Evolutionary conservation across 2,888 invertebrate species (phyloP), one percentile per base, ranked within the genome.

Genomic region (Perithous albicinctus): DNA sequence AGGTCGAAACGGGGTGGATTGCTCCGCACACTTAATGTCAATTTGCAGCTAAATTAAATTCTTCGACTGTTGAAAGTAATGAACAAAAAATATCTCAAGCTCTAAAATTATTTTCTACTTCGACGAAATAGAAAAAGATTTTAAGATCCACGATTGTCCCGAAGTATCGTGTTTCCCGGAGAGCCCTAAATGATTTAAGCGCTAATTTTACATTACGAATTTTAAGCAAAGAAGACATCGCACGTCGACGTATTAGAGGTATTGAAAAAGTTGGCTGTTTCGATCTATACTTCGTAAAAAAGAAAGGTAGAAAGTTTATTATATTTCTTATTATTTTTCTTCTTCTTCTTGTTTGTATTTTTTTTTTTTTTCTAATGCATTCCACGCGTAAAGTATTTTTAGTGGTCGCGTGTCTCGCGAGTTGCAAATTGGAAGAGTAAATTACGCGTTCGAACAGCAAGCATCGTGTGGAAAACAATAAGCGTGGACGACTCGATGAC

Each of bases 361-460:
- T 64, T 15, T 29, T 48, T 32, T 20, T 32, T n/a, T 35, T 20
- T 51, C 23, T 51, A 23, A 51, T 51, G 23, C 8, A 51, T 51
- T n/a, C 12, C 51, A 51, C 23, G 51, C 51, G 23, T 51, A 23
- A 51, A 51, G 23, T 12, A 10, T 20, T n/a, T n/a, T n/a, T n/a
- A 18, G 51, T 51, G 23, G 51, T 51, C 23, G 51, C 56, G 29
- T 41, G 5, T 29, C 18, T 51, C 23, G 51, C 56, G 29, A 26
- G 5, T 29, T 10, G 66, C n/a, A 29, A 66, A 32, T 56, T 70
- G 54, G 56, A 70, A 70, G 69, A 69, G 38, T 69, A 69, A 20
- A 48, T 63, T 20, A 70, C 63, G 56, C 48, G 81, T 81, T 81
- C 81, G 81, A 81, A 81, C 78, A 81, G 81, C 81, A 78, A 81